Percentiles rank a stretch among this genome's conserved stretches.
phyloP scores from a whole-genome alignment of 2,797 vertebrate genomes.

The Sciurus carolinensis region DNA sequence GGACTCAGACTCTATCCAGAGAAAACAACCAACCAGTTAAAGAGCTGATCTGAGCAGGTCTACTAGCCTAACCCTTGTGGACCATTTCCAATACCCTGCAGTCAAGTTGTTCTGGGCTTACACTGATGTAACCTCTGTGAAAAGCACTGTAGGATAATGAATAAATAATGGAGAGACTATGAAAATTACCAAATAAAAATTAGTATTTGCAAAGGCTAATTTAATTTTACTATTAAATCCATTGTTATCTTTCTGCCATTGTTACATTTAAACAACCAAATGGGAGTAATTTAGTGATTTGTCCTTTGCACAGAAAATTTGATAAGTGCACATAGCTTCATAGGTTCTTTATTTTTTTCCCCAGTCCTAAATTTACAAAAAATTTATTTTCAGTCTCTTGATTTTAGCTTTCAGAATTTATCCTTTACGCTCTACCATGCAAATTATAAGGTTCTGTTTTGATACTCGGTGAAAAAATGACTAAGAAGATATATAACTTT shows the following conservation, averaged over 20 bases:
- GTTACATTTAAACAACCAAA: conserved; percentile 38
- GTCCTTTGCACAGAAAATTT: background rate
- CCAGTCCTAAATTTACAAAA: background rate
- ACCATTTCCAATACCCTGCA: background rate
- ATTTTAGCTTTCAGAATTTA: conserved; percentile 50
- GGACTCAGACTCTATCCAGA: background rate
- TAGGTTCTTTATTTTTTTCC: background rate
- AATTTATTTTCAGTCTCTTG: conserved; percentile 56
- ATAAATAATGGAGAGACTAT: conserved; percentile 13
- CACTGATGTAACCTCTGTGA: conserved; percentile 1
- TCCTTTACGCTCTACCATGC: background rate
- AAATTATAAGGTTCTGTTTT: conserved; percentile 71
- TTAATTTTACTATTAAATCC: conserved; percentile 37
- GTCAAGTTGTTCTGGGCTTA: background rate
- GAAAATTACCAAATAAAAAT: conserved; percentile 47
- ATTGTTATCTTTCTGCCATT: background rate
- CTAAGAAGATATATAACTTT: background rate
- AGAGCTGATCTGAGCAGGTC: background rate
- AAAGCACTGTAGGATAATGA: conserved; percentile 11
- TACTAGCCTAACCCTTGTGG: background rate
- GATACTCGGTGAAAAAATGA: background rate
- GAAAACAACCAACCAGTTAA: background rate
- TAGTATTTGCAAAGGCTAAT: background rate
- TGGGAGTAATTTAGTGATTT: background rate
- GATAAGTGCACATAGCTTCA: background rate